Evolutionary conservation across 2,888 invertebrate genomes (phyloP), one percentile per base, ranked within the genome.

Genomic region (Lasioglossum calceatum): DNA sequence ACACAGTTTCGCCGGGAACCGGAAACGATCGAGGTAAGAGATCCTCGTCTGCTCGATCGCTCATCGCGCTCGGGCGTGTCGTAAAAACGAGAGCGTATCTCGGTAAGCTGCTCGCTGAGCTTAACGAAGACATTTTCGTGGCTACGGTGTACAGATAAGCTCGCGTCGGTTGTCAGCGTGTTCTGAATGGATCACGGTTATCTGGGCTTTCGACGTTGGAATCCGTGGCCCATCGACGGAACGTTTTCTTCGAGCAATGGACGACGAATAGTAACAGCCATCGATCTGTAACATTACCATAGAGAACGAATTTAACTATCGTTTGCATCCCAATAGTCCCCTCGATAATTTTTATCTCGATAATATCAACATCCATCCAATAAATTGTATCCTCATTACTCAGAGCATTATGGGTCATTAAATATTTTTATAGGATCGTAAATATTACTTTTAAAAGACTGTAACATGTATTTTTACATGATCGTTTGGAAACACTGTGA

Each of bases 121-220:
- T 88, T 84, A 83, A 84, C 88, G 88, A 82, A 85, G 85, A 85
- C 79, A 77, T 86, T 81, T 75, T 44, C 36, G 71, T 44, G 70
- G 50, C 73, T 81, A 81, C 72, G 44, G 50, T 36, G 58, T n/a
- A 76, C 78, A 73, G 86, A 88, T 84, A 88, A 88, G 79, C 76
- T 39, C 47, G 50, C 76, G 58, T 47, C 70, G 36, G 47, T 82
- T 64, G 74, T 27, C 50, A 39, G 77, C 36, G 81, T 84, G 81
- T 86, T 82, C 80, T 75, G 86, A 86, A 86, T 79, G 84, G 78
- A 82, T 82, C 79, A 73, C 14, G 39, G 72, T 79, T 83, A 81
- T 88, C 81, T 79, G 54, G 23, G 80, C 44, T 76, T 73, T 47
- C 72, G 77, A 50, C 44, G 39, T 14, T 50, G 36, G 70, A 27